These are phyloP conservation scores for Tympanoctomys barrerae DNA, from an alignment of 2,797 vertebrate genomes.

Conservation along the genomic window DNA sequence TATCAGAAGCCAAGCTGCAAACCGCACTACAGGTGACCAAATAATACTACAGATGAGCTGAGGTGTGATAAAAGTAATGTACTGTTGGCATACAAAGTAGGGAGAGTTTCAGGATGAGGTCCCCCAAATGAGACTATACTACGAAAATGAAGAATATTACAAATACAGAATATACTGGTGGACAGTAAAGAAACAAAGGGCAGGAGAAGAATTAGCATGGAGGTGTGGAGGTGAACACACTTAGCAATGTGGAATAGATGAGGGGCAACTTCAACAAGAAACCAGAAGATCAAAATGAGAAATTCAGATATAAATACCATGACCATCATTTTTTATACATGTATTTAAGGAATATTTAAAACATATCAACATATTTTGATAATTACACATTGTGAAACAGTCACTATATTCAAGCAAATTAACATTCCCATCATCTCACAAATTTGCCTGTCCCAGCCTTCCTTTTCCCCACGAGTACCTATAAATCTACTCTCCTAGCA, in stretches of 20 bases:
- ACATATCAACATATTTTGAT: not conserved
- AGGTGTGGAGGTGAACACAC: not conserved
- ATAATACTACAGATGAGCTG: not conserved
- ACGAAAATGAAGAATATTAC: not conserved
- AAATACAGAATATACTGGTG: not conserved
- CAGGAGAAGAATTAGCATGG: not conserved
- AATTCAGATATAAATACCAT: constrained; percentile 13
- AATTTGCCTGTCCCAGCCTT: not conserved
- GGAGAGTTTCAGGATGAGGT: not conserved
- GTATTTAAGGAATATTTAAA: not conserved
- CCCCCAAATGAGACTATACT: not conserved
- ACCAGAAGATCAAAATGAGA: constrained; percentile 33
- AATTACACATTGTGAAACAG: not conserved
- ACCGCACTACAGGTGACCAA: not conserved
- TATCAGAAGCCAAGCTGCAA: constrained; percentile 17
- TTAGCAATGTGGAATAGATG: not conserved
- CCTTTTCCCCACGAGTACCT: not conserved
- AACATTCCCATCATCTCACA: not conserved
- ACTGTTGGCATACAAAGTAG: constrained; percentile 3
- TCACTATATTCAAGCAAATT: not conserved
- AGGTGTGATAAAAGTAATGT: not conserved
- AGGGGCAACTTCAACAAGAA: not conserved
- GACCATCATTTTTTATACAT: not conserved
- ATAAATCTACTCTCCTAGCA: constrained; percentile 10
- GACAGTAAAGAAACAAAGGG: not conserved